phyloP scores from a whole-genome alignment of 2,888 invertebrate genomes.

The Hedychridium roseum region DNA sequence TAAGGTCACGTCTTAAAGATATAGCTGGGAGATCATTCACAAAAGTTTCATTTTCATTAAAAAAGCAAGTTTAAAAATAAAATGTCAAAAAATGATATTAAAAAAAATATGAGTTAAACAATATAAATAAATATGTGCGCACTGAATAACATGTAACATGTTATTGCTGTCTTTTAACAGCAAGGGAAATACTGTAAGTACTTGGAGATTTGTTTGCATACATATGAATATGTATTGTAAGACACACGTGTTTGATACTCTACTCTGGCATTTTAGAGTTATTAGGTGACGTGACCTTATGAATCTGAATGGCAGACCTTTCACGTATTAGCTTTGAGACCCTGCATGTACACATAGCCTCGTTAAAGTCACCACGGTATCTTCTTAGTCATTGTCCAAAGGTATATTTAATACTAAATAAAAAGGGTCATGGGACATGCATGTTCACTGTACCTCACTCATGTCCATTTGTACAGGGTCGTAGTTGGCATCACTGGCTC shows the following conservation, averaged over 20 bases:
- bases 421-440: slow-evolving; percentile 27
- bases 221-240: too few relatives aligned
- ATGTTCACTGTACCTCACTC: slow-evolving; percentile 71
- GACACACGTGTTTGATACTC: too few relatives aligned
- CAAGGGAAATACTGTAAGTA: too few relatives aligned
- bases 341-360: slow-evolving; percentile 34
- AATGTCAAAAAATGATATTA: not conserved
- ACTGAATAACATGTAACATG: too few relatives aligned
- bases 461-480: slow-evolving; percentile 82
- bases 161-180: too few relatives aligned
- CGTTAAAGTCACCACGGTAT: slow-evolving; percentile 34
- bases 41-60: not conserved
- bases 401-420: slow-evolving; percentile 30
- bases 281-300: slow-evolving; percentile 34
- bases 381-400: slow-evolving; percentile 35
- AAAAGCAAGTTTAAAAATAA: slow-evolving; percentile 1
- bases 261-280: too few relatives aligned
- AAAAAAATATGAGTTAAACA: not conserved
- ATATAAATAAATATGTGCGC: not conserved
- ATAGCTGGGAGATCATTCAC: not conserved
- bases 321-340: slow-evolving; percentile 24
- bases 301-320: slow-evolving; percentile 25
- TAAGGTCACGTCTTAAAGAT: slow-evolving; percentile 27
- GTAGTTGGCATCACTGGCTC: slow-evolving; percentile 74
- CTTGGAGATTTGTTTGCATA: too few relatives aligned